Conservation (phyloP, 2,888 invertebrate species). For the Sturmia bella region DNA sequence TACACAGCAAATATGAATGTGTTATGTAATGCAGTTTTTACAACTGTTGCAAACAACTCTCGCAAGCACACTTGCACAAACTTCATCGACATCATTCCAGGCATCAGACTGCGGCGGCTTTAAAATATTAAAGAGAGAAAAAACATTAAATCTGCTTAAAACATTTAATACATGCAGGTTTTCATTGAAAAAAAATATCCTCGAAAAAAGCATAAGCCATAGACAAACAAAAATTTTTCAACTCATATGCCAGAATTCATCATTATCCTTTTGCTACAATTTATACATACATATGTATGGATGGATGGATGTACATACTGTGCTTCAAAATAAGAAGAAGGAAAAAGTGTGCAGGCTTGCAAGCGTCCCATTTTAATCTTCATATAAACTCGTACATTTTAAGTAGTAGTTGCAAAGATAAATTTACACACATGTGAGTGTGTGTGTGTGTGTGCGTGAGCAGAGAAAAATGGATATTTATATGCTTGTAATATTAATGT, state of each 20-base stretch:
- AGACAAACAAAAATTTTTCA: conserved; percentile 32
- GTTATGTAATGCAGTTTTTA: conserved; percentile 32
- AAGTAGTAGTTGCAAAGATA: conserved; percentile 24
- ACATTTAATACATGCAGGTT: conserved; percentile 29
- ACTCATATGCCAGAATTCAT: conserved; percentile 30
- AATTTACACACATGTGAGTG: conserved; percentile 15
- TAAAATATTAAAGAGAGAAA: conserved; percentile 8
- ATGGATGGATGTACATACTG: background rate
- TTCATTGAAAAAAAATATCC: background rate
- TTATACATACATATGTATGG: background rate
- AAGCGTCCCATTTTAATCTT: conserved; percentile 38
- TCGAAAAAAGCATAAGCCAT: conserved; percentile 7
- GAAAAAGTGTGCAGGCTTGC: conserved; percentile 2
- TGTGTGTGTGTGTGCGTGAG: too few species aligned
- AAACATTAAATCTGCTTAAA: conserved; percentile 47
- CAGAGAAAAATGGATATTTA: background rate
- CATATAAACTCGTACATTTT: conserved; percentile 1
- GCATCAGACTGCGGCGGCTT: conserved; percentile 1
- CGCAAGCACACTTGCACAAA: background rate
- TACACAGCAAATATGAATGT: conserved; percentile 46
- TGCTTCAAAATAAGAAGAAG: background rate
- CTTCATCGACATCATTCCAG: conserved; percentile 5
- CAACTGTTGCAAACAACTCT: background rate
- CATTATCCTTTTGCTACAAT: conserved; percentile 34
- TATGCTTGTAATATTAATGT: conserved; percentile 1